Evolutionary conservation across 2,797 vertebrate species (phyloP).

Genomic region (Luscinia luscinia): DNA sequence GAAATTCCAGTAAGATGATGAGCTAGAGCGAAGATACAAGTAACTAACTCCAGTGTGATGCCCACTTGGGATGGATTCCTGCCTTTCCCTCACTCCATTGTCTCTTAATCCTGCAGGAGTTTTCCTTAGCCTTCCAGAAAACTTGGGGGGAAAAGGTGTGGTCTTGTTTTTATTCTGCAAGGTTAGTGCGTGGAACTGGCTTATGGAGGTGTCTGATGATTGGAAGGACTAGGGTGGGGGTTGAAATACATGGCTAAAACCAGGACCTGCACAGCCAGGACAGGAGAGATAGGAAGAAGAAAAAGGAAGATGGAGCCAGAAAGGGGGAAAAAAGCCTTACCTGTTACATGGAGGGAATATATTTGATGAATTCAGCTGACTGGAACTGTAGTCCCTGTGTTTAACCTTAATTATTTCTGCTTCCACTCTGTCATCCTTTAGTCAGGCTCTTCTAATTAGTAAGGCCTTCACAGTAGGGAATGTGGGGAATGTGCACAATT

Average conservation of each 20-base stretch:
- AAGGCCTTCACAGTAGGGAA: background rate
- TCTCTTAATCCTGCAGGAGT: background rate
- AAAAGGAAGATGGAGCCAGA: background rate
- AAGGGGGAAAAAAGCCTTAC: background rate
- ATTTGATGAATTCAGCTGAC: background rate
- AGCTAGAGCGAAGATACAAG: background rate
- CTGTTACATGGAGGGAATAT: background rate
- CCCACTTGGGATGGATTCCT: background rate
- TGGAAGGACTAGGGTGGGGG: background rate
- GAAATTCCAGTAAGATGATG: background rate
- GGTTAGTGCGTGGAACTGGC: background rate
- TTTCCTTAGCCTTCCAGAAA: background rate
- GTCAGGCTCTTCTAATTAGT: background rate
- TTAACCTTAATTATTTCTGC: background rate
- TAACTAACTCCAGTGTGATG: background rate
- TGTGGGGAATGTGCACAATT: background rate
- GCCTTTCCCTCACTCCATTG: background rate
- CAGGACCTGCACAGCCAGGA: background rate
- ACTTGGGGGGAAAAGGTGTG: fast-evolving
- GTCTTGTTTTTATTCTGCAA: background rate
- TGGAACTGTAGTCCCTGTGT: background rate
- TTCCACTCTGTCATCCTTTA: background rate
- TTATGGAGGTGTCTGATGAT: background rate
- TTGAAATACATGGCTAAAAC: background rate
- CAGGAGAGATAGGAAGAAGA: background rate